Conservation (phyloP, 2,888 invertebrate genomes). For the Hydroisotoma schaefferi region DNA sequence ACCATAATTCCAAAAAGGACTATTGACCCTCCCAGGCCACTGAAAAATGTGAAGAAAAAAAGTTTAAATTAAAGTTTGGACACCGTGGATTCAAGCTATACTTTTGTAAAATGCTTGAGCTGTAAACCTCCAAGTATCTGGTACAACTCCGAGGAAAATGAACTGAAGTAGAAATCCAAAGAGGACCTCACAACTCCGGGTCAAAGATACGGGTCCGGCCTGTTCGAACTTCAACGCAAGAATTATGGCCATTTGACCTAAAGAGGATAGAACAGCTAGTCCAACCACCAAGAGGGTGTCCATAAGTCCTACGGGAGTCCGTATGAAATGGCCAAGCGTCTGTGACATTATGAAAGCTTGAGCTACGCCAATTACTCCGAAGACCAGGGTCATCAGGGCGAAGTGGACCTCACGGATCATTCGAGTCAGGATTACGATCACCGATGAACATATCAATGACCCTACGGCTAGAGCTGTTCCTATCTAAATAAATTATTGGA, state of each 20-base stretch:
- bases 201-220: slow-evolving; percentile 85
- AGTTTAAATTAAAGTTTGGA: too few relatives aligned
- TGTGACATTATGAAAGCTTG: slow-evolving; percentile 33
- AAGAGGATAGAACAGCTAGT: slow-evolving; percentile 77
- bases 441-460: slow-evolving; percentile 39
- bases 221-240: slow-evolving; percentile 63
- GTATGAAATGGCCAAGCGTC: slow-evolving; percentile 18
- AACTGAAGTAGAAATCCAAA: slow-evolving; percentile 60
- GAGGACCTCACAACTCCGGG: slow-evolving; percentile 82
- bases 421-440: slow-evolving; percentile 44
- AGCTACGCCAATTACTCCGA: slow-evolving; percentile 44
- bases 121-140: slow-evolving; percentile 37
- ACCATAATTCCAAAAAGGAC: too few relatives aligned
- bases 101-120: too few relatives aligned
- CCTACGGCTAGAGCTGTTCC: slow-evolving; percentile 44
- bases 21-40: too few relatives aligned
- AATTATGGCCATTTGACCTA: slow-evolving; percentile 81
- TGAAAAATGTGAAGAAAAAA: too few relatives aligned
- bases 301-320: slow-evolving; percentile 21
- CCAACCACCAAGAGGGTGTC: slow-evolving; percentile 33
- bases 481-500: slow-evolving; percentile 41
- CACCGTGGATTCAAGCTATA: too few relatives aligned
- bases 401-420: slow-evolving; percentile 47
- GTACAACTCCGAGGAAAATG: slow-evolving; percentile 38
- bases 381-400: slow-evolving; percentile 42